Percentiles rank a stretch among this genome's conserved stretches.
Evolutionary conservation across 1,140 invertebrate species (phyloP).

Genomic region (Tyrophagus putrescentiae): DNA sequence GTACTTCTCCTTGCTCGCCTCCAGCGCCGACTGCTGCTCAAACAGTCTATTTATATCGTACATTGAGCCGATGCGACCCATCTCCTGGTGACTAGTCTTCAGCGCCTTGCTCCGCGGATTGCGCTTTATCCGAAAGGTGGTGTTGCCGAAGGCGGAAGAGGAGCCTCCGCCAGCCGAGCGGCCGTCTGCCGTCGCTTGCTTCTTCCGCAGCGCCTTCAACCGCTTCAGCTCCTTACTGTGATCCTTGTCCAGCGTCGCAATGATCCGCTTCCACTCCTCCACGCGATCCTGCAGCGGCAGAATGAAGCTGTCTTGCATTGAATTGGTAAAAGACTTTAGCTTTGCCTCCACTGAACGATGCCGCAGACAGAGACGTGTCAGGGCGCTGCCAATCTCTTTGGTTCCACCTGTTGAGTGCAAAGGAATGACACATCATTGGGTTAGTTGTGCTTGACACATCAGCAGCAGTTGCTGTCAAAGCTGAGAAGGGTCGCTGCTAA

Average conservation of each 20-base stretch:
- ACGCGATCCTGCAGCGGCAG: constrained; percentile 70
- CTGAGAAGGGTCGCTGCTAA: background rate
- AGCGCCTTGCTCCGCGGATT: constrained; percentile 42
- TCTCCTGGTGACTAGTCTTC: constrained; percentile 4
- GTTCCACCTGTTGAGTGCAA: constrained; percentile 44
- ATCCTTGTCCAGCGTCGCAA: constrained; percentile 68
- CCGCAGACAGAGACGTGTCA: constrained; percentile 79
- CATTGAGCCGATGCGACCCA: constrained; percentile 4
- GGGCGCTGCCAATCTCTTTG: constrained; percentile 82
- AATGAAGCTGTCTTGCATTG: constrained; percentile 46
- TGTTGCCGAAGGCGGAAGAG: constrained; percentile 41
- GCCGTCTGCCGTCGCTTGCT: no score
- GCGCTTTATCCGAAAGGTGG: constrained; percentile 72
- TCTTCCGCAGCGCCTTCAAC: constrained; percentile 69
- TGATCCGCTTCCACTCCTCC: constrained; percentile 72
- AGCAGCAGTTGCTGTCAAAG: background rate
- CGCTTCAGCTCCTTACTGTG: constrained; percentile 83
- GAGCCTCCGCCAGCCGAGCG: background rate
- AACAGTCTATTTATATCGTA: background rate
- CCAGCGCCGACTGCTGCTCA: constrained; percentile 6
- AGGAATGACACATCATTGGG: no score
- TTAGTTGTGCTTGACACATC: no score
- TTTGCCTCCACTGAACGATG: constrained; percentile 84
- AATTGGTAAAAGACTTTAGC: constrained; percentile 30
- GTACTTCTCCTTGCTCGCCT: constrained; percentile 64